A percentile compares a stretch with the other conserved stretches of the same genome.
Conservation (phyloP, 2,113 vertebrate species). For the Nymphicus hollandicus region DNA sequence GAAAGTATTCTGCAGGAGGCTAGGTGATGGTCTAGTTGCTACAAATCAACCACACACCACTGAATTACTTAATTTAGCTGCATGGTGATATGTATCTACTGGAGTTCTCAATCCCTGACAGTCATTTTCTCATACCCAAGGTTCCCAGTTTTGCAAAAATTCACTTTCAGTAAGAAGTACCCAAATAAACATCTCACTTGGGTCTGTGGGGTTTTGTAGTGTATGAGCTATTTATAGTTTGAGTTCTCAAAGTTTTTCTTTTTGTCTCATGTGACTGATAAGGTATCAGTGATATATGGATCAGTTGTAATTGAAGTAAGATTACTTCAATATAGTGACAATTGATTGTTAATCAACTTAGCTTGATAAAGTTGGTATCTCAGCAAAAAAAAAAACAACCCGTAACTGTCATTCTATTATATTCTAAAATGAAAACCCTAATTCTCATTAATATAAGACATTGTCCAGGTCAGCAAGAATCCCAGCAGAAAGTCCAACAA, state of each 20-base stretch:
- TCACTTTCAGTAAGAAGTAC: not conserved
- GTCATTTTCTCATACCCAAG: not conserved
- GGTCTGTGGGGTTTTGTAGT: not conserved
- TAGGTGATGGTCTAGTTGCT: not conserved
- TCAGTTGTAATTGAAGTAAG: not conserved
- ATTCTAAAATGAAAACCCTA: not conserved
- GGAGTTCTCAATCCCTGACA: not conserved
- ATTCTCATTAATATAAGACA: not conserved
- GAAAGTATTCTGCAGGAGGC: not conserved
- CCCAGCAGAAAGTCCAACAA: not conserved
- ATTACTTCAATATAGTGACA: not conserved
- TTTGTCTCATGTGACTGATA: not conserved
- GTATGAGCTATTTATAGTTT: not conserved
- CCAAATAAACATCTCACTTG: not conserved
- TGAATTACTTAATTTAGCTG: not conserved
- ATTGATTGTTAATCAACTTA: conserved; percentile 15
- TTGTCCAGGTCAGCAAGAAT: not conserved
- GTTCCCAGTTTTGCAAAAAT: not conserved
- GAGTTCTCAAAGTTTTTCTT: not conserved
- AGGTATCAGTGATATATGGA: not conserved
- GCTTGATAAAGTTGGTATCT: not conserved
- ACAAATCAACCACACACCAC: not conserved
- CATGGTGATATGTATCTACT: not conserved
- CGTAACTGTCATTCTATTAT: not conserved
- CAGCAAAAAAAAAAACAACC: not conserved